A percentile compares a stretch with the other conserved stretches of the same genome.
Evolutionary conservation across 2,113 vertebrate genomes (phyloP).

Genomic region (Athene noctua): DNA sequence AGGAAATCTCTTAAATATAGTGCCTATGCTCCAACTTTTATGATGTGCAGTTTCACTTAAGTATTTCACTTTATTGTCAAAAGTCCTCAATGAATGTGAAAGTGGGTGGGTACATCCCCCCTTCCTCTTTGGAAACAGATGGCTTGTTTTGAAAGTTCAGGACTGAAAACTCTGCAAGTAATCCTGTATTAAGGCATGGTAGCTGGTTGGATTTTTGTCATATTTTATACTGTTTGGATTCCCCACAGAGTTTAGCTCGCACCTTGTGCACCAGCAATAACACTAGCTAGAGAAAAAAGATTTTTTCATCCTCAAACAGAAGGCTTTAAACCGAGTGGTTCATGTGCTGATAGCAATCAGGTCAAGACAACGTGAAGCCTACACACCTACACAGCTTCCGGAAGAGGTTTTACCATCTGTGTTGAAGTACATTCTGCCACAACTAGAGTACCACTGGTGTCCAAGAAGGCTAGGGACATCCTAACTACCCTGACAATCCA

Average conservation of each 20-base stretch:
- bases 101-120: too few relatives aligned
- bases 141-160: not conserved
- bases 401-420: not conserved
- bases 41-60: not conserved
- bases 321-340: not conserved
- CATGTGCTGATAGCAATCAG: not conserved
- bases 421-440: not conserved
- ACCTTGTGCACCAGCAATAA: not conserved
- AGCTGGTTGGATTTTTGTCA: not conserved
- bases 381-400: not conserved
- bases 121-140: not conserved
- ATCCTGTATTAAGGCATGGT: not conserved
- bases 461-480: not conserved
- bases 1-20: not conserved
- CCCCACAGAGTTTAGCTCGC: not conserved
- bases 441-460: not conserved
- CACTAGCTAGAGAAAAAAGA: not conserved
- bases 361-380: not conserved
- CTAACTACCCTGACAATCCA: not conserved
- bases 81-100: not conserved
- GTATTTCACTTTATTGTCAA: not conserved
- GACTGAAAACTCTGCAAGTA: not conserved
- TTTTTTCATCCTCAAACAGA: not conserved
- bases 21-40: not conserved
- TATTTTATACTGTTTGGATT: not conserved